Conservation (phyloP, 35 echinoderm and acorn worm species). For the Acanthaster planci region DNA sequence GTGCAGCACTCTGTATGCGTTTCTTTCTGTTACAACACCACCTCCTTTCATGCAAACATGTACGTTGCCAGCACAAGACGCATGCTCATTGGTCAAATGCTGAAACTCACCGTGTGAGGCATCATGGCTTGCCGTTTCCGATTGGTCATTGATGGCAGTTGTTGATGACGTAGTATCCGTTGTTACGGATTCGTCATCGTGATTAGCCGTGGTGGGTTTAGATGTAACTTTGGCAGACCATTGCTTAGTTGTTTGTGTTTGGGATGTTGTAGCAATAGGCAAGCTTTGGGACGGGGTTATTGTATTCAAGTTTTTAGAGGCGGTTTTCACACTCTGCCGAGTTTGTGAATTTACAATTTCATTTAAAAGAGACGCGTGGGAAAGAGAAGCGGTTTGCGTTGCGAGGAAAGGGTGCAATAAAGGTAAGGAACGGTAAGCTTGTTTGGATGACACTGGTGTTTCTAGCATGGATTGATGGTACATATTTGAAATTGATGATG, state of each 20-base stretch:
- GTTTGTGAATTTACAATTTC: too few species aligned
- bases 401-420: too few species aligned
- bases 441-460: too few species aligned
- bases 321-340: too few species aligned
- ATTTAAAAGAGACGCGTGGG: too few species aligned
- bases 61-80: neutral
- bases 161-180: slow-evolving; percentile 9
- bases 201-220: neutral
- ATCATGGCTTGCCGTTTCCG: neutral
- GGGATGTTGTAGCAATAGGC: neutral
- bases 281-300: neutral
- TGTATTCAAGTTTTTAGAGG: too few species aligned
- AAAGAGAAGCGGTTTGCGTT: too few species aligned
- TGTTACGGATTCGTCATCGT: slow-evolving; percentile 3
- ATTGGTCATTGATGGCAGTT: neutral
- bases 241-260: neutral
- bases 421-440: too few species aligned
- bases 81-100: slow-evolving; percentile 3
- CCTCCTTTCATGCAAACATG: slow-evolving; percentile 11
- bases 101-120: neutral
- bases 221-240: neutral
- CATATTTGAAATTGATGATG: neutral
- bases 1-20: neutral
- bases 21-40: neutral
- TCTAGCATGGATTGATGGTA: neutral